Evolutionary conservation across 2,797 vertebrate genomes (phyloP).

Genomic region (Hyperoplus lanceolatus): DNA sequence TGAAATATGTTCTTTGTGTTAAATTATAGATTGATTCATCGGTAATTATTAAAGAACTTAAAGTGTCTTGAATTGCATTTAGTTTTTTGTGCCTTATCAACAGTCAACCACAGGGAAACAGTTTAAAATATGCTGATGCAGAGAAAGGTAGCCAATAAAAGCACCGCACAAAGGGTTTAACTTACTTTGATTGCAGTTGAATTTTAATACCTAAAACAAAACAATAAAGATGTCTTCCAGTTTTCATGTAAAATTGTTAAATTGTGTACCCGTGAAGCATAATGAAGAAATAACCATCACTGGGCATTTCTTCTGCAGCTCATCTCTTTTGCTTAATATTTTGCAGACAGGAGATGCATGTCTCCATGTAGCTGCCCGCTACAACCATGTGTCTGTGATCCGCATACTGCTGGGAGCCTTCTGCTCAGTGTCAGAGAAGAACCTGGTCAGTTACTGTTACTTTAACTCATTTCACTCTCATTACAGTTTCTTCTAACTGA

Average conservation of each 20-base stretch:
- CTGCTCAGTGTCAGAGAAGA: slow-evolving; percentile 95
- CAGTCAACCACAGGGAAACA: neutral
- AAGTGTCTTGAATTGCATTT: neutral
- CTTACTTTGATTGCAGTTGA: neutral
- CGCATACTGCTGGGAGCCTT: slow-evolving; percentile 94
- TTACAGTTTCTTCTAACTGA: no score
- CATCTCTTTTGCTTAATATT: neutral
- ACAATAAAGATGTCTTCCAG: neutral
- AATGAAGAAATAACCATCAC: neutral
- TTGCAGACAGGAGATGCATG: slow-evolving; percentile 93
- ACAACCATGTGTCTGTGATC: slow-evolving; percentile 94
- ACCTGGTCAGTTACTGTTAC: slow-evolving; percentile 88
- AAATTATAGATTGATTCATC: neutral
- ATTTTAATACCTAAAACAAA: neutral
- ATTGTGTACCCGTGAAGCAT: neutral
- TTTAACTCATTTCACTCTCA: no score
- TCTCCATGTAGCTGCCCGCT: slow-evolving; percentile 94
- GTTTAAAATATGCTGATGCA: neutral
- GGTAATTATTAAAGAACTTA: neutral
- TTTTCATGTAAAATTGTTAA: neutral
- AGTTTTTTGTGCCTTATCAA: neutral
- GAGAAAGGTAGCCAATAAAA: neutral
- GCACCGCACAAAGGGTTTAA: neutral
- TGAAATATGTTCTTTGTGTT: neutral
- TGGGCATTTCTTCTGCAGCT: neutral